Evolutionary conservation across 1,140 invertebrate genomes (phyloP), one percentile per base, ranked within the genome.

Genomic region (Heliconius himera): DNA sequence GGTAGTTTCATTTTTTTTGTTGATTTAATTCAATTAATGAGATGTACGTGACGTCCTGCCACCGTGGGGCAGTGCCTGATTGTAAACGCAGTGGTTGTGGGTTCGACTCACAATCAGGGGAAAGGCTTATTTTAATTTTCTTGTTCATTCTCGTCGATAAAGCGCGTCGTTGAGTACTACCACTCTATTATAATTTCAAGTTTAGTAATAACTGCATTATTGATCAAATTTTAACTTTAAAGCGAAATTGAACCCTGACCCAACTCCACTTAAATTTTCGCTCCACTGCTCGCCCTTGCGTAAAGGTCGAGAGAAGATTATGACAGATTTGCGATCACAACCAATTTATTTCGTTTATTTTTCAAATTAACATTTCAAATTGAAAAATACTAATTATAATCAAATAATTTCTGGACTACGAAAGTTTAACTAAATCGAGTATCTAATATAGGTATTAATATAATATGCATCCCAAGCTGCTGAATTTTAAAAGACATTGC

Each of bases 241-340:
- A 22, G 1, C 66, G 26, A 72, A 54, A 36, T 51, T 41, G 70
- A 77, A 72, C 76, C 76, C 76, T 77, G 76, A 77, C 76, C 76
- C 46, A 9, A n/a, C 38, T 18, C 76, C 49, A 77, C 41, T 72
- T 77, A 22, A 13, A 18, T 77, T 71, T 71, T 46, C 33, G 56
- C 60, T 70, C 5, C 60, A 46, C 9, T 36, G 22, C 72, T 16
- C n/a, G 38, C 73, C 41, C 71, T 75, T 79, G 78, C 73, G 1
- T 11, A n/a, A 60, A 79, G 78, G 78, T 51, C 78, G 78, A n/a
- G 5, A 29, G 36, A 75, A 51, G 78, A 75, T 79, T 79, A 79
- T 79, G 78, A 79, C 78, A 75, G 73, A 78, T 79, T 71, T 79
- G 78, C 60, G 78, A 73, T 79, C 70, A n/a, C 70, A 75, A 41